These are phyloP conservation scores for Eospalax fontanierii DNA, from an alignment of 2,797 vertebrate genomes.

Conservation along the genomic window DNA sequence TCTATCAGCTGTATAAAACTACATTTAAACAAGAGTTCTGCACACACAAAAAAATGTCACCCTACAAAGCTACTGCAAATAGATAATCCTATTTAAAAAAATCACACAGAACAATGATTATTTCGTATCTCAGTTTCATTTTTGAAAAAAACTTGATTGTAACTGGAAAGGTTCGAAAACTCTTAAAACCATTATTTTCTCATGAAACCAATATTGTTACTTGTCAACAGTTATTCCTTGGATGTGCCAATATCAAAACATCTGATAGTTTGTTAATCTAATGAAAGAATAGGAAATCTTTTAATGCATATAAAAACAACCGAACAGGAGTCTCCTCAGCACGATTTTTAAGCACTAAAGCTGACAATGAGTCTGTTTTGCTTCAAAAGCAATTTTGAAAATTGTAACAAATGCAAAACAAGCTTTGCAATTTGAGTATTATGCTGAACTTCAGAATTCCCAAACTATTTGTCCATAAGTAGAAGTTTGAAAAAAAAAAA, in stretches of 20 bases:
- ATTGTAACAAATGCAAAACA: conserved; percentile 71
- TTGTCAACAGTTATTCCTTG: conserved; percentile 32
- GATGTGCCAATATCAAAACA: conserved; percentile 59
- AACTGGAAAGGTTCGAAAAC: neutral
- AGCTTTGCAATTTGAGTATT: conserved; percentile 81
- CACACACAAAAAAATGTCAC: conserved; percentile 73
- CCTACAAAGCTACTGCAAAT: conserved; percentile 53
- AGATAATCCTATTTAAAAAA: neutral
- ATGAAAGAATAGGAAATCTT: conserved; percentile 63
- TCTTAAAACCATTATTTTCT: conserved; percentile 32
- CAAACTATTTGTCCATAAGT: conserved; percentile 77
- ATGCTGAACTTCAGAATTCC: conserved; percentile 78
- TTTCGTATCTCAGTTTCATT: conserved; percentile 39
- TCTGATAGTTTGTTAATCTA: conserved; percentile 56
- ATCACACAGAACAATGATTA: conserved; percentile 46
- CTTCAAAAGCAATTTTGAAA: conserved; percentile 81
- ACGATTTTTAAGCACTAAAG: conserved; percentile 51
- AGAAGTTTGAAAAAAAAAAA: conserved; percentile 68
- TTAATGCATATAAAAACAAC: conserved; percentile 62
- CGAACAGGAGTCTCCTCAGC: conserved; percentile 62
- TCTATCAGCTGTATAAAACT: conserved; percentile 80
- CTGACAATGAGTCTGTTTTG: conserved; percentile 70
- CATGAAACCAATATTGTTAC: conserved; percentile 21
- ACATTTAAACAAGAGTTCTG: conserved; percentile 75
- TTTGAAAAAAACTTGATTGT: neutral